Base-by-base conservation (phyloP, 2,113 vertebrate genomes). In the Pyxicephalus adspersus region DNA sequence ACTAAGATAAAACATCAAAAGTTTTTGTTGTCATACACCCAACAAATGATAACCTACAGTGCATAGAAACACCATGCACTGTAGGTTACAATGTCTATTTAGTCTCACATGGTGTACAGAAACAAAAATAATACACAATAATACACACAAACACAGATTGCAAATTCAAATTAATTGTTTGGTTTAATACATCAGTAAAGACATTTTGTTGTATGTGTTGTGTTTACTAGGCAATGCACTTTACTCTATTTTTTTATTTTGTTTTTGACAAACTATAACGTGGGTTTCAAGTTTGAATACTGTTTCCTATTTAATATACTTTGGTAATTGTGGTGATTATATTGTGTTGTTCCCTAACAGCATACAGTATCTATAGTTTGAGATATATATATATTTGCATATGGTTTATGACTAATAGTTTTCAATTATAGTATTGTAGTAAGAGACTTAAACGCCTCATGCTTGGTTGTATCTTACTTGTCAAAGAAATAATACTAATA, bases 41-140 rank as follows among this genome's bases (percentile, higher is more conserved):
- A 71, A 71, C 25, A 71, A 55, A 71, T 55, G 18, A 71, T 71
- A 55, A 29, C 29, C 50, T 54, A 26, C 29, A n/a, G n/a, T n/a
- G n/a, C n/a, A n/a, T 71, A 55, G 55, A 71, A 71, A 71, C 25
- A 55, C 51, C 54, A 51, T 8, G 26, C 51, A 55, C 17, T 71
- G 51, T 51, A 55, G 51, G 50, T 71, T 71, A 55, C 51, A 71
- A 55, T 71, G 68, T 25, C 68, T 71, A 22, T 29, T 55, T 51
- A 55, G 68, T 55, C 52, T 71, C 68, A 23, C 68, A 71, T 51
- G 20, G 51, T 71, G 50, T 54, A 71, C 22, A 52, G 18, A 55
- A 54, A 71, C 68, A 71, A 29, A 51, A 71, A 71, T 71, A 71
- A 71, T 68, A 68, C 66, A 68, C 66, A 68, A 51, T 51, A 45